These are phyloP conservation scores for Drosophila ficusphila DNA, from an alignment of 1,140 invertebrate genomes.

Conservation along the genomic window DNA sequence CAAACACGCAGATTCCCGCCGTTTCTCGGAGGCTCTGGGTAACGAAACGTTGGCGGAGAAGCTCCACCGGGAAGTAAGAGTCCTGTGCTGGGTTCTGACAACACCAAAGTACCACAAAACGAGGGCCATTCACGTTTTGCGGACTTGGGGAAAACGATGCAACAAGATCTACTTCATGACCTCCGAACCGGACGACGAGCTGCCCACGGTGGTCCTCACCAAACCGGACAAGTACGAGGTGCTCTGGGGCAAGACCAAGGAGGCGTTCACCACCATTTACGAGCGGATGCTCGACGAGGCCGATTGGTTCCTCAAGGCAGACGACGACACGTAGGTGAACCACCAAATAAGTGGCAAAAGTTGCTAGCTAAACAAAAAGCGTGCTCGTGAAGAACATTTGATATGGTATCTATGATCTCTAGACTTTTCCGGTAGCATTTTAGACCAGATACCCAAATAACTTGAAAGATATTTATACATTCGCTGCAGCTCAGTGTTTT, in stretches of 20 bases:
- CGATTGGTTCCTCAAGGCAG: slow-evolving; percentile 97
- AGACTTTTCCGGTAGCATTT: too few relatives aligned
- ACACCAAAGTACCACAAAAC: slow-evolving; percentile 93
- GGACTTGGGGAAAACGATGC: slow-evolving; percentile 97
- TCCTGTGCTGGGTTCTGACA: slow-evolving; percentile 98
- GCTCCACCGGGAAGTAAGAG: slow-evolving; percentile 87
- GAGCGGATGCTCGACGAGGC: slow-evolving; percentile 91
- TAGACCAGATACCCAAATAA: too few relatives aligned
- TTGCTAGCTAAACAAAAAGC: too few relatives aligned
- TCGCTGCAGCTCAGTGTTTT: too few relatives aligned
- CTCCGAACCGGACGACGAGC: slow-evolving; percentile 86
- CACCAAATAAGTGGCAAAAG: too few relatives aligned
- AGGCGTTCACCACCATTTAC: slow-evolving; percentile 94
- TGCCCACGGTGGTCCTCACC: slow-evolving; percentile 86
- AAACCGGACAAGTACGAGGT: slow-evolving; percentile 94
- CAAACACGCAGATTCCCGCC: background rate
- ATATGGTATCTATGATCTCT: too few relatives aligned
- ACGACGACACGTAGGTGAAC: slow-evolving; percentile 94
- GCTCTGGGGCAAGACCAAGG: slow-evolving; percentile 98
- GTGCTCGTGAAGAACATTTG: too few relatives aligned
- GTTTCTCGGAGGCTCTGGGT: background rate
- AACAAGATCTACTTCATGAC: slow-evolving; percentile 96
- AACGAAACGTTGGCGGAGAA: slow-evolving; percentile 33
- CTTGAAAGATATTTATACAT: too few relatives aligned
- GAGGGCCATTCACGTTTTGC: slow-evolving; percentile 94